These are phyloP conservation scores for Cephus pygmeus DNA, from an alignment of 2,888 invertebrate genomes.

Conservation along the genomic window DNA sequence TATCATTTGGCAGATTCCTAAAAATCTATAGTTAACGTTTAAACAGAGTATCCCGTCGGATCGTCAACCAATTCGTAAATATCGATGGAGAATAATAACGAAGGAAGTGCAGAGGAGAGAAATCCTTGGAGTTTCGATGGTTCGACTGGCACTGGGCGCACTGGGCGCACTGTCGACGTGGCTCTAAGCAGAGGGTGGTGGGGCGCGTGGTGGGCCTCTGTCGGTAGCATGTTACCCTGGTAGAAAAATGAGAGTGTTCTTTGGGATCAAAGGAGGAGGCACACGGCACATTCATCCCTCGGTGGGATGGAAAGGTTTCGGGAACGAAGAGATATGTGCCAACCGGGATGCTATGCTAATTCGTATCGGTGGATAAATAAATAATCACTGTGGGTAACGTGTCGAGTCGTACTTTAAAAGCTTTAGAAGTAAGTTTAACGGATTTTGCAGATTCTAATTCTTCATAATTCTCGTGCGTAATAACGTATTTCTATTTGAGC, in stretches of 20 bases:
- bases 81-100: background rate
- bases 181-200: background rate
- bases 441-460: background rate
- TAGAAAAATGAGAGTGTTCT: constrained; percentile 55
- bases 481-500: background rate
- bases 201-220: constrained; percentile 27
- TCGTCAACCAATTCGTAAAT: constrained; percentile 27
- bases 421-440: background rate
- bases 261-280: constrained; percentile 37
- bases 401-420: background rate
- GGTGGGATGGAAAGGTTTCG: background rate
- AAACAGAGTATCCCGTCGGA: constrained; percentile 31
- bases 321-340: background rate
- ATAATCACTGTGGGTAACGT: too few relatives aligned
- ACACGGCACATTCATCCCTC: background rate
- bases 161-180: background rate
- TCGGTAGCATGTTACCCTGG: constrained; percentile 45
- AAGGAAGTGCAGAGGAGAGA: background rate
- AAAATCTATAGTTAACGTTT: constrained; percentile 37
- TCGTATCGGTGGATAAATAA: background rate
- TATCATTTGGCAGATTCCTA: constrained; percentile 28
- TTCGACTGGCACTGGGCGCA: background rate
- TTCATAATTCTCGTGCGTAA: background rate
- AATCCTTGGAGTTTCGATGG: background rate
- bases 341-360: background rate